phyloP scores from a whole-genome alignment of 1,140 invertebrate genomes.

The Sweltsa coloradensis region DNA sequence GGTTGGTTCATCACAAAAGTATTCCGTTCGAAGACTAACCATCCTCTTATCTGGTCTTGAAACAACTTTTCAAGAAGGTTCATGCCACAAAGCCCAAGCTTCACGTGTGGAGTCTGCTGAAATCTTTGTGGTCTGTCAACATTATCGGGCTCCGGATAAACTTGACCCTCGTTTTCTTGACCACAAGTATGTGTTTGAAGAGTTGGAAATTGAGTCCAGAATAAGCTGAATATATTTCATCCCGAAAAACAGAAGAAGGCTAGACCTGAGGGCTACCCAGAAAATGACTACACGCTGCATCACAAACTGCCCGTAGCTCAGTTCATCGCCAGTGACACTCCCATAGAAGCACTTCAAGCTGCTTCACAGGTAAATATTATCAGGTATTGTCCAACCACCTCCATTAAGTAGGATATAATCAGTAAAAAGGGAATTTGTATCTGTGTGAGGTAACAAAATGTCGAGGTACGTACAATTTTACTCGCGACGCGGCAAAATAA shows the following conservation, averaged over 20 bases:
- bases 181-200: slow-evolving; percentile 91
- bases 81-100: slow-evolving; percentile 98
- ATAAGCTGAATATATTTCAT: slow-evolving; percentile 51
- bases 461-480: no score
- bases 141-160: slow-evolving; percentile 84
- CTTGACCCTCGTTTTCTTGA: slow-evolving; percentile 92
- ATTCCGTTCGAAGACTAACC: slow-evolving; percentile 97
- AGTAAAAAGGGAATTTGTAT: no score
- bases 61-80: slow-evolving; percentile 92
- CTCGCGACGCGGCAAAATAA: no score
- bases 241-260: slow-evolving; percentile 64
- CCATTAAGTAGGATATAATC: no score
- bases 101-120: slow-evolving; percentile 97
- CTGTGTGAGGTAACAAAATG: no score
- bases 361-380: slow-evolving; percentile 62
- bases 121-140: slow-evolving; percentile 97
- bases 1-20: slow-evolving; percentile 99
- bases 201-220: slow-evolving; percentile 66
- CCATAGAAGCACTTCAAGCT: slow-evolving; percentile 59
- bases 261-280: slow-evolving; percentile 86
- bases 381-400: no score
- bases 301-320: slow-evolving; percentile 59
- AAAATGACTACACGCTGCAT: slow-evolving; percentile 78
- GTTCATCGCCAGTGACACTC: slow-evolving; percentile 64
- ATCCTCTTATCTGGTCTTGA: slow-evolving; percentile 88